Base-by-base conservation (phyloP, 2,888 invertebrate species). In the Pegoplata infirma region DNA sequence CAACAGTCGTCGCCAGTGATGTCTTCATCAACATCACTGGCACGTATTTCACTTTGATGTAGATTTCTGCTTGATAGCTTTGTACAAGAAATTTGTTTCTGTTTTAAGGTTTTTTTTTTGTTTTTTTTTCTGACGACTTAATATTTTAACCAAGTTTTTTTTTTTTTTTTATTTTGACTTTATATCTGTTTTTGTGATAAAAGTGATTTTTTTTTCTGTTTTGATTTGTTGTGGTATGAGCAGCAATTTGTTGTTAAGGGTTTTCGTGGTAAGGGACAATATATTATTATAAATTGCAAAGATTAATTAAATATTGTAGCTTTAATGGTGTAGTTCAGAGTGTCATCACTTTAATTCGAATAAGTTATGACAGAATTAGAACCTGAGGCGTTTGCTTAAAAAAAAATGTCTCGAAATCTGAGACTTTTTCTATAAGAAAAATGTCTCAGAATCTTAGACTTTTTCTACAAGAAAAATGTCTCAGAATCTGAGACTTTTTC, bases 31-130 rank as follows among this genome's bases (percentile, higher is more conserved):
- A 23, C 66, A 71, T 63, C 75, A 21, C 51, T 14, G 49, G 75
- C 79, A 79, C 79, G 79, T 79, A 79, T 53, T 79, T 56, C 46
- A 66, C 61, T 71, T 79, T 75, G 61, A 71, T 79, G 71, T 51
- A 63, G 75, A 75, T 75, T 79, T 72, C 25, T 67, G 71, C 61
- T 75, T 71, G 74, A 79, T 55, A 75, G 47, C 55, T 74, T 44
- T 51, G 51, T 40, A 47, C 28, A 46, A 36, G 25, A 40, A 58
- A 59, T 66, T 61, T 53, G 10, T 44, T 56, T 25, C 10, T 61
- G 44, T 46, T 21, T 2, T n/a, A n/a, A 16, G 44, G n/a, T 28
- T 8, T 17, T 12, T 19, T 32, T 40, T 40, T 58, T 21, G 5
- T 19, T 23, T 64, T 14, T n/a, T n/a, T n/a, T n/a, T n/a, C n/a